These are phyloP conservation scores for Belonocnema kinseyi DNA, from an alignment of 1,140 invertebrate genomes.

Conservation along the genomic window DNA sequence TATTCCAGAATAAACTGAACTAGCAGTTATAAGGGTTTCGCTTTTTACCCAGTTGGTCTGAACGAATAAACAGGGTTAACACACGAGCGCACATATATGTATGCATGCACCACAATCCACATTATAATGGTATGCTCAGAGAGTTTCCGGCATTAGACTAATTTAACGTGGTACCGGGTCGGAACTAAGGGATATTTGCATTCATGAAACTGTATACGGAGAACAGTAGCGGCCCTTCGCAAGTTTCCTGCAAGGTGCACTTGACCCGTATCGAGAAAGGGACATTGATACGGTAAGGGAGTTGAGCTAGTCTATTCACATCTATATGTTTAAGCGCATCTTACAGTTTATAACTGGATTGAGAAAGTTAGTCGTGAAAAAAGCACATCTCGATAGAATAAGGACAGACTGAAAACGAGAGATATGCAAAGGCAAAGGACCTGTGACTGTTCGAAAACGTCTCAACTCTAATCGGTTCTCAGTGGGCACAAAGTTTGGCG, in stretches of 20 bases:
- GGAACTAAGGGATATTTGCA: constrained; percentile 10
- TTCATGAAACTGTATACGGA: constrained; percentile 21
- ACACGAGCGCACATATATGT: too few relatives aligned
- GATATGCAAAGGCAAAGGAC: neutral
- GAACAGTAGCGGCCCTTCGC: neutral
- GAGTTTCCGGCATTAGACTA: constrained; percentile 23
- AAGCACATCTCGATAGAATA: constrained; percentile 10
- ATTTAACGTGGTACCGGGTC: neutral
- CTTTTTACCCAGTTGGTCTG: too few relatives aligned
- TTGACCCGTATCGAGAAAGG: constrained; percentile 20
- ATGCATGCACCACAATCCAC: neutral
- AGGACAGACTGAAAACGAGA: neutral
- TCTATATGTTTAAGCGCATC: neutral
- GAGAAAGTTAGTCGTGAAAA: neutral
- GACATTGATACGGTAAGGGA: neutral
- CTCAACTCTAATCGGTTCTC: too few relatives aligned
- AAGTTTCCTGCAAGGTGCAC: constrained; percentile 29
- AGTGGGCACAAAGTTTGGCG: too few relatives aligned
- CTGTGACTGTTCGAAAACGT: too few relatives aligned
- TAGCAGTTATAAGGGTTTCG: too few relatives aligned
- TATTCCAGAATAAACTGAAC: too few relatives aligned
- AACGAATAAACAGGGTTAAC: too few relatives aligned
- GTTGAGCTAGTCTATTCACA: neutral
- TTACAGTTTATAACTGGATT: neutral
- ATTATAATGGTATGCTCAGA: constrained; percentile 24